phyloP scores from a whole-genome alignment of 1,140 invertebrate genomes.

The Drosophila littoralis region DNA sequence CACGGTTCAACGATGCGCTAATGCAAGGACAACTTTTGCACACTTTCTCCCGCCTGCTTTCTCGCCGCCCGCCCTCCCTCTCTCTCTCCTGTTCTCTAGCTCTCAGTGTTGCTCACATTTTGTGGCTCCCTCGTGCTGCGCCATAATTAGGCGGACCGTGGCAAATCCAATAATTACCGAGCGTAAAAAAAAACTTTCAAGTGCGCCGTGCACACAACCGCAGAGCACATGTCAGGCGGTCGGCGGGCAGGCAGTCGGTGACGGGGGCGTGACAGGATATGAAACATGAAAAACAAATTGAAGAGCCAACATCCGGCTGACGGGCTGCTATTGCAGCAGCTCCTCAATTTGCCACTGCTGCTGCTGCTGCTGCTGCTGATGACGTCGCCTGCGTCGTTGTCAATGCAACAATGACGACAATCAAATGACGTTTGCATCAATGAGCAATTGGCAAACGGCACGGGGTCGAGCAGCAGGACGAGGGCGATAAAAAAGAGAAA shows the following conservation, averaged over 20 bases:
- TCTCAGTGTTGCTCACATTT: background rate
- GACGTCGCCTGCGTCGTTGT: conserved; percentile 53
- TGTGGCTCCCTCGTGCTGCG: conserved; percentile 51
- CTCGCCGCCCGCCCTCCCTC: background rate
- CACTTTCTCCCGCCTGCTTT: conserved; percentile 30
- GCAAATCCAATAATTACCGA: conserved; percentile 73
- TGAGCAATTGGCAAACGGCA: conserved; percentile 74
- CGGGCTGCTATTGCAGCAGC: conserved; percentile 15
- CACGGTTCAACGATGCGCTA: conserved; percentile 49
- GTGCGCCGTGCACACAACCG: conserved; percentile 55
- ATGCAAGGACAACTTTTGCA: conserved; percentile 43
- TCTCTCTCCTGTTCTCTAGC: background rate
- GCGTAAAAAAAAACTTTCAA: conserved; percentile 69
- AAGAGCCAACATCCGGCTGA: conserved; percentile 69
- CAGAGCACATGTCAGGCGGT: conserved; percentile 63
- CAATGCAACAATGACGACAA: conserved; percentile 81
- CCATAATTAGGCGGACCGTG: conserved; percentile 62
- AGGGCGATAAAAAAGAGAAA: conserved; percentile 17
- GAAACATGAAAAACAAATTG: conserved; percentile 78
- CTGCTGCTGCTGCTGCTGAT: conserved; percentile 16
- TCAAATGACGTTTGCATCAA: conserved; percentile 83
- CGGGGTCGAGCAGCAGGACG: conserved; percentile 14
- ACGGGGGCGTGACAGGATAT: conserved; percentile 58
- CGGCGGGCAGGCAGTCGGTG: background rate
- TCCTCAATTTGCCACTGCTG: conserved; percentile 5